These are phyloP conservation scores for Tolmerus cingulatus DNA, from an alignment of 2,888 invertebrate genomes.

Conservation along the genomic window DNA sequence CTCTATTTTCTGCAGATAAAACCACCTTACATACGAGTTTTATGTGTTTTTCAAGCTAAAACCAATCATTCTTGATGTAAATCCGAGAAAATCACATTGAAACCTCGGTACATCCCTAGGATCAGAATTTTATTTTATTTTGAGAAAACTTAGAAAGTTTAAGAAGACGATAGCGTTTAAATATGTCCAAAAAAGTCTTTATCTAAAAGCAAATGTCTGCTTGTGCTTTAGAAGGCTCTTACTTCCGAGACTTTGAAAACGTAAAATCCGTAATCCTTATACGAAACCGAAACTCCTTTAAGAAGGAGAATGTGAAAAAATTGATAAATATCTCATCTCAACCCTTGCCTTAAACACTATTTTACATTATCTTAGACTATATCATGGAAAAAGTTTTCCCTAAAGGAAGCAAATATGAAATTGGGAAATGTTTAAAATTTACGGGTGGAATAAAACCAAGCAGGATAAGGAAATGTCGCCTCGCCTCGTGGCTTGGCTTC, in stretches of 20 bases:
- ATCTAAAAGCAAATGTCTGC: neutral
- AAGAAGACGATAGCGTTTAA: neutral
- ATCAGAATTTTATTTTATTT: neutral
- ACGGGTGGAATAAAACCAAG: neutral
- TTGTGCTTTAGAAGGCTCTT: neutral
- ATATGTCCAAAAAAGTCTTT: neutral
- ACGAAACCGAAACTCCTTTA: neutral
- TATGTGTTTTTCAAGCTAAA: neutral
- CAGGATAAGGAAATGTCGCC: neutral
- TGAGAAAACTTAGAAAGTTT: neutral
- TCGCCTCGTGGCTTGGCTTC: neutral
- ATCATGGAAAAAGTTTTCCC: neutral
- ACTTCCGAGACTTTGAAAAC: neutral
- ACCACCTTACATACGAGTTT: neutral
- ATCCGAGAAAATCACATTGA: neutral
- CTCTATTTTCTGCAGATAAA: neutral
- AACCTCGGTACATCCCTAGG: neutral
- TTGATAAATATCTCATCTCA: neutral
- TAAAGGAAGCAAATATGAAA: neutral
- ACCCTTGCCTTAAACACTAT: neutral
- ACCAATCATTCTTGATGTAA: neutral
- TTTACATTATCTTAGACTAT: neutral
- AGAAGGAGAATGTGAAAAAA: neutral
- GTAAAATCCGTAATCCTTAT: neutral
- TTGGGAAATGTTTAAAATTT: neutral